A percentile compares a stretch with the other conserved stretches of the same genome.
Conservation (phyloP, 1,140 invertebrate species). For the Zaprionus ghesquierei region DNA sequence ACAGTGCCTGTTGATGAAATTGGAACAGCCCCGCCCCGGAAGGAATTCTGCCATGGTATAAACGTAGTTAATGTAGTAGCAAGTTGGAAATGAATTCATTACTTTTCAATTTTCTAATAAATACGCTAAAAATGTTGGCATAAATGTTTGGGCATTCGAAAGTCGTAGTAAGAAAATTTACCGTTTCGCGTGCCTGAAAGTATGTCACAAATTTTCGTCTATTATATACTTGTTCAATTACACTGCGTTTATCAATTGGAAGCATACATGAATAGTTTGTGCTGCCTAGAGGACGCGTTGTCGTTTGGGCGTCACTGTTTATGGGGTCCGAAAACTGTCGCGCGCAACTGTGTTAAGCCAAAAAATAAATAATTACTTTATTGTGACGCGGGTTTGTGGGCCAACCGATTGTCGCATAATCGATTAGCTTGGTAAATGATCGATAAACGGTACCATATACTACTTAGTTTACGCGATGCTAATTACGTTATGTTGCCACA, state of each 20-base stretch:
- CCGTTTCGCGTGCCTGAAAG: constrained; percentile 39
- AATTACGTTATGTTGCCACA: background rate
- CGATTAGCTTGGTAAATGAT: constrained; percentile 51
- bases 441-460: constrained; percentile 26
- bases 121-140: background rate
- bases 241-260: constrained; percentile 55
- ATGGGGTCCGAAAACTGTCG: background rate
- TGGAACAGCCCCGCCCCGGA: background rate
- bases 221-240: constrained; percentile 13
- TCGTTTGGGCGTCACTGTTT: background rate
- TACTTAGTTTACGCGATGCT: background rate
- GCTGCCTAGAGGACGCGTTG: background rate
- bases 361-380: constrained; percentile 52
- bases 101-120: background rate
- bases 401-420: constrained; percentile 45
- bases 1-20: background rate
- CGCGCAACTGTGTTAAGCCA: constrained; percentile 22
- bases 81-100: no score
- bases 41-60: background rate
- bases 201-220: constrained; percentile 37
- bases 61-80: background rate
- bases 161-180: background rate
- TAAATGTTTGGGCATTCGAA: background rate
- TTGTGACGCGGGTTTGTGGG: constrained; percentile 42
- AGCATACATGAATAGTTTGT: constrained; percentile 61